Base-by-base conservation (phyloP, 2,888 invertebrate genomes). In the Mimas tiliae region DNA sequence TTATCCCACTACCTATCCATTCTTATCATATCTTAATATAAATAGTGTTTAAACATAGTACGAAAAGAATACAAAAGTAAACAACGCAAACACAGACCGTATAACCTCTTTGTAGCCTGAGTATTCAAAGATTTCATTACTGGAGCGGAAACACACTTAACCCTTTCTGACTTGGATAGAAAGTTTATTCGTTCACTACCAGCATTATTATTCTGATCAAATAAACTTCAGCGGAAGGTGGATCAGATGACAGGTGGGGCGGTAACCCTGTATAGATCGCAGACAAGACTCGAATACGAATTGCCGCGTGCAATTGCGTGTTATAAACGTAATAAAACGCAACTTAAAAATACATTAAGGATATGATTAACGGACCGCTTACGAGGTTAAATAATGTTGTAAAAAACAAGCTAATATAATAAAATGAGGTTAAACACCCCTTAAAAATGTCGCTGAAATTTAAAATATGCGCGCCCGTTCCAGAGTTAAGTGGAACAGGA, bases 401-500 rank as follows among this genome's bases (percentile, higher is more conserved):
- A 75, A 72, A 69, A 34, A 55, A 66, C 69, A 68, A 67, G 33
- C 71, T 51, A 68, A 69, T 58, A 19, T 42, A 16, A 42, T 42
- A 58, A 67, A 76, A 75, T 67, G 75, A 74, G 74, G 76, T 74
- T 77, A 70, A 75, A 69, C 69, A 68, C 48, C 68, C 69, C 65
- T 65, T 73, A 69, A 75, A 78, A 70, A 71, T 65, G 74, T 65
- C 62, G 67, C 67, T 65, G 58, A 67, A 74, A 73, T 68, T 74
- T 73, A 73, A n/a, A 75, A 74, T 70, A 68, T 63, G 67, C 62
- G 67, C 70, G 69, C 69, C 66, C 50, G 63, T 64, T 53, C 50
- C 42, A 67, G 66, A 63, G 65, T 53, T 66, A 81, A 84, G 73
- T 78, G 75, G 83, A 65, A 73, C 83, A 80, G 74, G 78, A 80